phyloP scores from a whole-genome alignment of 2,888 invertebrate genomes.

The Polydrusus cervinus region DNA sequence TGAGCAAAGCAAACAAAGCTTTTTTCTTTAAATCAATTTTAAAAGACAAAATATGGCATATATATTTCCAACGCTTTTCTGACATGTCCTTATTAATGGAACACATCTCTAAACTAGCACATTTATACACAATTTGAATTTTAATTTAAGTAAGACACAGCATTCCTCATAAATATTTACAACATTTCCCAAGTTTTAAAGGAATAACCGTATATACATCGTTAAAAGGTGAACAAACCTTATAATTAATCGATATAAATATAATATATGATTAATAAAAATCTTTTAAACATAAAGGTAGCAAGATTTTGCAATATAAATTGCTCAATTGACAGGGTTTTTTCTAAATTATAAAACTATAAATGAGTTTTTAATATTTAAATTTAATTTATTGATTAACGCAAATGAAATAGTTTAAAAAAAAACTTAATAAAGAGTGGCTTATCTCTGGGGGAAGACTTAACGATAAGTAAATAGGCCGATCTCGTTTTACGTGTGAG shows the following conservation, averaged over 20 bases:
- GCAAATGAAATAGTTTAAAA: no score
- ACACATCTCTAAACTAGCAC: constrained; percentile 9
- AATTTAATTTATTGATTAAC: no score
- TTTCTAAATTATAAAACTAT: no score
- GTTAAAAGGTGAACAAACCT: constrained; percentile 53
- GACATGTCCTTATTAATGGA: constrained; percentile 12
- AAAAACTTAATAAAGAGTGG: no score
- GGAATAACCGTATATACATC: constrained; percentile 47
- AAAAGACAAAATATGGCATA: not conserved
- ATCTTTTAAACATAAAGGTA: constrained; percentile 19
- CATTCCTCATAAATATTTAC: constrained; percentile 52
- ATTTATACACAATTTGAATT: constrained; percentile 34
- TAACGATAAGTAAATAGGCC: no score
- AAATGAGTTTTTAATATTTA: no score
- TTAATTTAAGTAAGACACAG: constrained; percentile 38
- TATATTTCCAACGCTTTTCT: no score
- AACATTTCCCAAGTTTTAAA: constrained; percentile 47
- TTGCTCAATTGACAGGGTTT: no score
- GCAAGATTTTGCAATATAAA: constrained; percentile 1
- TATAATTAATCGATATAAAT: constrained; percentile 33
- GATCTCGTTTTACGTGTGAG: no score
- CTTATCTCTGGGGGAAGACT: no score
- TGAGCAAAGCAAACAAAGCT: no score
- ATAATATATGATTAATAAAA: constrained; percentile 29
- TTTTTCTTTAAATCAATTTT: not conserved